Percentiles rank a stretch among this genome's conserved stretches.
Conservation (phyloP, 2,888 invertebrate species). For the Tetanocera ferruginea region DNA sequence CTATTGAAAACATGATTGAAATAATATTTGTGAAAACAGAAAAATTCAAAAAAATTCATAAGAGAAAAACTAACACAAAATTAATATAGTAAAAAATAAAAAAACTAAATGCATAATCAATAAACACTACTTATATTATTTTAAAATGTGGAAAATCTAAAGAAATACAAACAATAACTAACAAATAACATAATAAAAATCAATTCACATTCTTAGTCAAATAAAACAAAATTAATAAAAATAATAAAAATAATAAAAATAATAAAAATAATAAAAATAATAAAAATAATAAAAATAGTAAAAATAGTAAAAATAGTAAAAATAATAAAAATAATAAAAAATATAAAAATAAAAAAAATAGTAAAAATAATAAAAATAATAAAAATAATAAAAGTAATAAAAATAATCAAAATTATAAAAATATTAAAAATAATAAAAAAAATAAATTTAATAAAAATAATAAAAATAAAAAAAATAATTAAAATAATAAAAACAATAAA, state of each 20-base stretch:
- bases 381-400: background rate
- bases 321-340: constrained; percentile 1
- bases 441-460: background rate
- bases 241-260: background rate
- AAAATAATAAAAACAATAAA: background rate
- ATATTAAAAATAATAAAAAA: background rate
- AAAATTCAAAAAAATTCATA: background rate
- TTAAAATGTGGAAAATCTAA: background rate
- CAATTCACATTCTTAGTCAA: background rate
- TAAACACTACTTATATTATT: background rate
- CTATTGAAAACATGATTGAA: background rate
- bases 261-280: background rate
- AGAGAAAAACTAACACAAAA: background rate
- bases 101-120: background rate
- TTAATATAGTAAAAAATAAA: background rate
- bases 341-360: background rate
- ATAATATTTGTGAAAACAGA: background rate
- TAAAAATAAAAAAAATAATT: background rate
- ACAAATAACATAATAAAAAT: background rate
- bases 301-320: background rate
- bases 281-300: background rate
- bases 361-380: background rate
- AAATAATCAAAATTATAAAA: background rate
- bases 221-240: background rate
- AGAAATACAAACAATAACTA: background rate